phyloP scores from a whole-genome alignment of 1,140 invertebrate genomes.

The Drosophila grimshawi region DNA sequence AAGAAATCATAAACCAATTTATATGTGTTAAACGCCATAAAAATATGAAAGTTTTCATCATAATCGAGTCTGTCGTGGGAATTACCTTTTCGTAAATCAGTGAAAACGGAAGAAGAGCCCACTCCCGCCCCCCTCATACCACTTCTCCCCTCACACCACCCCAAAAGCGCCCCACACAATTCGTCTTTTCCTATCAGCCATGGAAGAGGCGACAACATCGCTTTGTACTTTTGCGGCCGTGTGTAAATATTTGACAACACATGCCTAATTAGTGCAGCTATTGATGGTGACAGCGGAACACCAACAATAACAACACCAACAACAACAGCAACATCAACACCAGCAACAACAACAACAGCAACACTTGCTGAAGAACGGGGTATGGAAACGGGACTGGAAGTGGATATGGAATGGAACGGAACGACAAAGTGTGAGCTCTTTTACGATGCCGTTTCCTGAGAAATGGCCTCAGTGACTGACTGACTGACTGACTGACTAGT shows the following conservation, averaged over 20 bases:
- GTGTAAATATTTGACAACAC: constrained; percentile 83
- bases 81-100: constrained; percentile 61
- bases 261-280: constrained; percentile 84
- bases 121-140: constrained; percentile 4
- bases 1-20: constrained; percentile 70
- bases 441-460: constrained; percentile 74
- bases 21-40: constrained; percentile 58
- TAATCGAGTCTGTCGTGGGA: constrained; percentile 74
- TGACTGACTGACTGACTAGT: constrained; percentile 9
- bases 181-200: constrained; percentile 27
- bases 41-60: constrained; percentile 69
- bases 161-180: neutral
- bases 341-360: constrained; percentile 20
- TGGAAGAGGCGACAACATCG: constrained; percentile 41
- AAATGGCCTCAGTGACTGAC: constrained; percentile 34
- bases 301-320: constrained; percentile 26
- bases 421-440: constrained; percentile 39
- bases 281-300: constrained; percentile 79
- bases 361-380: constrained; percentile 58
- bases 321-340: constrained; percentile 42
- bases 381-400: constrained; percentile 19
- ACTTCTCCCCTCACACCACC: neutral
- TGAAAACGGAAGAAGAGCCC: constrained; percentile 69
- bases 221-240: constrained; percentile 81
- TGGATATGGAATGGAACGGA: constrained; percentile 41